Evolutionary conservation across 2,888 invertebrate genomes (phyloP), one percentile per base, ranked within the genome.

Genomic region (Sarcophaga caerulescens): DNA sequence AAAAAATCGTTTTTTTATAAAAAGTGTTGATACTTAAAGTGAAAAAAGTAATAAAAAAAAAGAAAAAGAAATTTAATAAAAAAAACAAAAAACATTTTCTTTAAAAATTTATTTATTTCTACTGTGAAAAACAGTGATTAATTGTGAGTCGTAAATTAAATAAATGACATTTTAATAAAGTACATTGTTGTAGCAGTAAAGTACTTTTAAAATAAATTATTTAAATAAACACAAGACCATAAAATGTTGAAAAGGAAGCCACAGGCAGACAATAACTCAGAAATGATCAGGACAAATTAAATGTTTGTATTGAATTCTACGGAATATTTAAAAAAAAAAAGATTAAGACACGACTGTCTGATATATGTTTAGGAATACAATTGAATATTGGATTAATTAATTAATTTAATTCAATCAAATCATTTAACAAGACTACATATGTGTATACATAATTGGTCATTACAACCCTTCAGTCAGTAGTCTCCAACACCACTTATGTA

Each of bases 111-210:
- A 25, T 66, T 66, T 60, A 52, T n/a, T 44, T 66, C 14, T 19
- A 35, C 52, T 21, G 44, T 76, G 44, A 23, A 76, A 60, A 35
- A 23, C 60, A 52, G 57, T 85, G 85, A 85, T 78, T 78, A 78
- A 81, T 85, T 68, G 66, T 62, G 47, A 59, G 21, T 17, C 25
- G 66, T 47, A 76, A 76, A 74, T 81, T 35, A 59, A 68, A 68
- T 21, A 74, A 81, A 81, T 81, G 74, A 75, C 74, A 59, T 25
- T 81, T 75, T 81, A 70, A 81, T 70, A 70, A 65, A 81, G 44
- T 47, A 47, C 19, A 45, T 45, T 52, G 52, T 52, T 14, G 17
- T 14, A 52, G 52, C 52, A 60, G 60, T 60, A 52, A 19, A 25
- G 23, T 69, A 19, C 12, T 60, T 21, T 25, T 4, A 70, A 78